Percentiles rank a stretch among this genome's conserved stretches.
Evolutionary conservation across 37 sponge, comb jelly and placozoan genomes (phyloP).

Genomic region (Axinella damicornis): DNA sequence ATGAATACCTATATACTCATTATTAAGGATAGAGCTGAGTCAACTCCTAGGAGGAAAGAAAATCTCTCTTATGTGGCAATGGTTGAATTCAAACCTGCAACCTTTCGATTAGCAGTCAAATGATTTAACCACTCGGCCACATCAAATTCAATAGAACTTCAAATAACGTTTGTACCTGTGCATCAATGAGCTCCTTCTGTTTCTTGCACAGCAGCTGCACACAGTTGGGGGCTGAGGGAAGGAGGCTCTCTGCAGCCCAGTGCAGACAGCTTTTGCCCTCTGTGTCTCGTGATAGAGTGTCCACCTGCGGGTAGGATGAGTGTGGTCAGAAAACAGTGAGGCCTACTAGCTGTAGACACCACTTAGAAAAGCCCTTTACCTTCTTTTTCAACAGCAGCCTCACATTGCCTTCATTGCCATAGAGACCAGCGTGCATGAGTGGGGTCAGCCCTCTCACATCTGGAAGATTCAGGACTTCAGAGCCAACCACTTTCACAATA

Average conservation of each 20-base stretch:
- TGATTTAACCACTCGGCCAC: too few species aligned
- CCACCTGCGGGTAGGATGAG: conserved; percentile 21
- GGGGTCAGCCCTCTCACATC: conserved; percentile 77
- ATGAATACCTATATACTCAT: too few species aligned
- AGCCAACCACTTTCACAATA: conserved; percentile 44
- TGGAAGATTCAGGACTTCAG: conserved; percentile 47
- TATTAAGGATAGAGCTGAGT: too few species aligned
- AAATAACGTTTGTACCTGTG: background rate
- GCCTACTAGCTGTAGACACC: too few species aligned
- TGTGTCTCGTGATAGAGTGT: conserved; percentile 36
- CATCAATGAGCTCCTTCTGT: conserved; percentile 33
- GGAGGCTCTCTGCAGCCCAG: conserved; percentile 66
- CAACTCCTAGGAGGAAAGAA: too few species aligned
- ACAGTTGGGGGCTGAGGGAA: conserved; percentile 25
- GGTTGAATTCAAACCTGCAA: too few species aligned
- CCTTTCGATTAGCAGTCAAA: too few species aligned
- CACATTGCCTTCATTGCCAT: conserved; percentile 50
- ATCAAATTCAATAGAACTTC: too few species aligned
- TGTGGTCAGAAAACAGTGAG: too few species aligned
- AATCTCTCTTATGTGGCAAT: too few species aligned
- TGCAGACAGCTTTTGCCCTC: conserved; percentile 77
- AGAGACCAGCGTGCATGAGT: conserved; percentile 76
- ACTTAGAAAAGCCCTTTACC: conserved; percentile 38
- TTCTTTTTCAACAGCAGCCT: conserved; percentile 79
- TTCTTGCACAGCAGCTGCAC: conserved; percentile 59